Base-by-base conservation (phyloP, 23 tunicate genomes). In the Oikopleura dioica region DNA sequence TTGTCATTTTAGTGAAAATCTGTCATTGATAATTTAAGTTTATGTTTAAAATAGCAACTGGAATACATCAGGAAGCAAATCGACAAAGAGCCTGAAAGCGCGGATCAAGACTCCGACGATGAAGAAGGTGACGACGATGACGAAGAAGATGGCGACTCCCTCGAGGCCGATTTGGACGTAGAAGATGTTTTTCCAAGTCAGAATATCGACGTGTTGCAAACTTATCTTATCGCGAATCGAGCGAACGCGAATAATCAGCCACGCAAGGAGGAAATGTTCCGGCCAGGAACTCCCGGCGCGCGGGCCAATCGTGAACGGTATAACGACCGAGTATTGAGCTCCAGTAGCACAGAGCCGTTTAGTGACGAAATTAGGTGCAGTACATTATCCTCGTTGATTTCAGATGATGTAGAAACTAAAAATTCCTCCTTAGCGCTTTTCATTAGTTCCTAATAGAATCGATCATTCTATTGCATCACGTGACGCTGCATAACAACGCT, bases 41-140 rank as follows among this genome's bases (percentile, higher is more conserved):
- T 68, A 9, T 68, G 30, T n/a, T n/a, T 21, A 68, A 16, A 31
- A 9, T 76, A 87, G 24, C 99, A 94, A 59, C 79, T 94, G 36
- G 88, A 94, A 35, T 94, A 86, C 37, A 94, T 94, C 38, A 94
- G 82, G 37, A 79, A 89, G 76, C 95, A 94, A 75, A 67, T 94
- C 31, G 87, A 94, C 78, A 76, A 80, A 35, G 75, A 36, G 67
- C 44, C 51, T 0, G 86, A 79, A n/a, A 78, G 59, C 31, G 77
- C 67, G 5, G 36, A 38, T 9, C 82, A 85, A n/a, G 35, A 23
- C 35, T 0, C 67, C 0, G 83, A 33, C 35, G 38, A 33, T 12
- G 75, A 50, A 77, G 87, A 82, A 1, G 76, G 78, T 37, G 83
- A 79, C 50, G 95, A 86, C 76, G 88, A 94, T 1, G 82, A 51